phyloP scores from a whole-genome alignment of 2,797 vertebrate species.

The Cyclopterus lumpus region DNA sequence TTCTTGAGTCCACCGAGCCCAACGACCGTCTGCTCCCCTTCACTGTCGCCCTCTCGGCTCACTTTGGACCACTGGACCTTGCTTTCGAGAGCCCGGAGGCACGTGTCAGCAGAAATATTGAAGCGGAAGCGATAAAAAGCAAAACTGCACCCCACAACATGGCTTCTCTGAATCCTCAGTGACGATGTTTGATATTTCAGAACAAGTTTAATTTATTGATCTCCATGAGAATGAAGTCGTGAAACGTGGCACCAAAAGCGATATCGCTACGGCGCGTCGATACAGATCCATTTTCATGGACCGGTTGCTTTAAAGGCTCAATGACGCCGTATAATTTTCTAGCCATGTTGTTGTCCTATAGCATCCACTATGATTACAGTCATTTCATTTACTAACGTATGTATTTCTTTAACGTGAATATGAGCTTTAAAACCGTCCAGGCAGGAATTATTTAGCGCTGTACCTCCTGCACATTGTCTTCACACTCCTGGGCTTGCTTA shows the following conservation, averaged over 20 bases:
- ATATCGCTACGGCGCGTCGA: background rate
- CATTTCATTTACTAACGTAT: slow-evolving; percentile 27
- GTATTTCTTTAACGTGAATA: slow-evolving; percentile 23
- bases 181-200: background rate
- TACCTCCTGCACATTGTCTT: slow-evolving; percentile 39
- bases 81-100: background rate
- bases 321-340: background rate
- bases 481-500: background rate
- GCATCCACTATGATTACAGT: slow-evolving; percentile 21
- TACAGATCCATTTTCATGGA: slow-evolving; percentile 17
- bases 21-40: background rate
- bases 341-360: background rate
- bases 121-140: background rate
- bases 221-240: background rate
- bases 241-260: background rate
- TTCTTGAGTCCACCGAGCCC: background rate
- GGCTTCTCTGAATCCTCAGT: background rate
- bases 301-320: slow-evolving; percentile 20
- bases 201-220: background rate
- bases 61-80: background rate
- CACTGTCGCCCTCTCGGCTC: background rate
- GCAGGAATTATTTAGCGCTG: slow-evolving; percentile 41
- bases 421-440: slow-evolving; percentile 35
- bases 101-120: background rate
- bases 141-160: no score